phyloP scores from a whole-genome alignment of 2,113 vertebrate genomes.

The Corvus cornix region DNA sequence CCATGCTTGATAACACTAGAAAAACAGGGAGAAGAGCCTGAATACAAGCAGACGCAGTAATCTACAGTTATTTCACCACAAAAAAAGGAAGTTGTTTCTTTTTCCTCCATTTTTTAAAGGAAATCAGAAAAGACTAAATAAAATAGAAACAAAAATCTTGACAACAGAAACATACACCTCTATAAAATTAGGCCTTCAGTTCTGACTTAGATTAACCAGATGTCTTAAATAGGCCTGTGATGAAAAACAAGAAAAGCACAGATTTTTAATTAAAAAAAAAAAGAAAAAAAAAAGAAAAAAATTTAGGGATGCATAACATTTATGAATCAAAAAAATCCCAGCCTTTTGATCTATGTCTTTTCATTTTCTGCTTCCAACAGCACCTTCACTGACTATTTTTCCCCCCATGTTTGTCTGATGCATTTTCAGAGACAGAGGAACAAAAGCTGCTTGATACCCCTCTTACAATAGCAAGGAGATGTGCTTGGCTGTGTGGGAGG shows the following conservation, averaged over 20 bases:
- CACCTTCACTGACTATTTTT: neutral
- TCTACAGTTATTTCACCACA: neutral
- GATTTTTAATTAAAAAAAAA: neutral
- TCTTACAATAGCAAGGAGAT: constrained; percentile 26
- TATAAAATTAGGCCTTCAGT: neutral
- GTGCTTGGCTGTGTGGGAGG: constrained; percentile 54
- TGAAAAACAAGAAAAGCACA: neutral
- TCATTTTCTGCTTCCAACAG: neutral
- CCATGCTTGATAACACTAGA: neutral
- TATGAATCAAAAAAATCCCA: neutral
- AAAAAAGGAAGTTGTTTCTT: neutral
- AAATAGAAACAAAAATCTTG: neutral
- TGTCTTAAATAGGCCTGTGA: neutral
- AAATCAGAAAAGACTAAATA: neutral
- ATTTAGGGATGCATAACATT: neutral
- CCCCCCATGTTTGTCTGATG: neutral
- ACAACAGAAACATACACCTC: neutral
- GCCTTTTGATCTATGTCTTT: neutral
- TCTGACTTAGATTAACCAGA: neutral
- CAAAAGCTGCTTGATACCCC: constrained; percentile 20
- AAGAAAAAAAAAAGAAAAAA: neutral
- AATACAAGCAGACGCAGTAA: neutral
- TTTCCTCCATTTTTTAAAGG: neutral
- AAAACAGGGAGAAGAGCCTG: neutral
- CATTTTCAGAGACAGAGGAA: constrained; percentile 6